Percentiles rank a stretch among this genome's conserved stretches.
phyloP scores from a whole-genome alignment of 2,113 vertebrate species.

The Toxostoma redivivum region DNA sequence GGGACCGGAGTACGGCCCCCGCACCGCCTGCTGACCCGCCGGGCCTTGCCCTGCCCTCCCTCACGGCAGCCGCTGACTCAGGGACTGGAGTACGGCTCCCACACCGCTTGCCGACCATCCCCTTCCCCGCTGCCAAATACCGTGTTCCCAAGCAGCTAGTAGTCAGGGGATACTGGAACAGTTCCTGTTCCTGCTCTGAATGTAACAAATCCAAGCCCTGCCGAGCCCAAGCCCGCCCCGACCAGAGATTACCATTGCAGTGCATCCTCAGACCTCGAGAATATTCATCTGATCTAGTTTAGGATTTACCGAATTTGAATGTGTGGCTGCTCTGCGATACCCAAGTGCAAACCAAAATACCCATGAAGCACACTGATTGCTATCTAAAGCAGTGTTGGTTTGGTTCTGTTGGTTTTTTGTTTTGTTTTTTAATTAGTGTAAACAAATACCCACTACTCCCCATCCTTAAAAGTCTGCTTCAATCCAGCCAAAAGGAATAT shows the following conservation, averaged over 20 bases:
- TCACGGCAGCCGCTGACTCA: background rate
- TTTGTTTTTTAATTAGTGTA: background rate
- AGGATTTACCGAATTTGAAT: background rate
- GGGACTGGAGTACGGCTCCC: no score
- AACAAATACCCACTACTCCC: background rate
- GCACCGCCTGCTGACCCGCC: no score
- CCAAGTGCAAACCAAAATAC: background rate
- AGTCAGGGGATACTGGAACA: rapidly evolving
- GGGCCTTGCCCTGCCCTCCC: no score
- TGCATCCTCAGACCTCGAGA: background rate
- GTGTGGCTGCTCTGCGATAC: background rate
- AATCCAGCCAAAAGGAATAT: background rate
- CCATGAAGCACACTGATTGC: background rate
- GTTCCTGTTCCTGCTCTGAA: background rate
- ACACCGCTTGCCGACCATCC: no score
- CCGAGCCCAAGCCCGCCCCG: background rate
- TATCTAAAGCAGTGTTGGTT: background rate
- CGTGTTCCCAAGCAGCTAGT: rapidly evolving
- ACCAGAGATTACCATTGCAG: rapidly evolving
- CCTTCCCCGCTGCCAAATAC: background rate
- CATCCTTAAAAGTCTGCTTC: background rate
- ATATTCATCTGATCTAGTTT: rapidly evolving
- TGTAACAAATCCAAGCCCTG: background rate
- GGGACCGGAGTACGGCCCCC: no score
- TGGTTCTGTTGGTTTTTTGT: background rate